Percentiles rank a stretch among this genome's conserved stretches.
phyloP scores from a whole-genome alignment of 2,797 vertebrate species.

The Gymnothorax javanicus region DNA sequence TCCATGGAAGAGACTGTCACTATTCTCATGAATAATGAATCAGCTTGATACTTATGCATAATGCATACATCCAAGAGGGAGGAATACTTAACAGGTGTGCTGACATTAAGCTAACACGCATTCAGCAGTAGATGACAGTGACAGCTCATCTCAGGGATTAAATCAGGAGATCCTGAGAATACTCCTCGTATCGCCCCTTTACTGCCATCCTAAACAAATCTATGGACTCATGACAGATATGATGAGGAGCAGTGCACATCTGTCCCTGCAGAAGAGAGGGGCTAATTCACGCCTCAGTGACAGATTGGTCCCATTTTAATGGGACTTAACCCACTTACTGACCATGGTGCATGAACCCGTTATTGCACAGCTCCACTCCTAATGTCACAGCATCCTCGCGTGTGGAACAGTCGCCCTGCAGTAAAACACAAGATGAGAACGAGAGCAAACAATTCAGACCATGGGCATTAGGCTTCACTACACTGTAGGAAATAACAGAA shows the following conservation, averaged over 20 bases:
- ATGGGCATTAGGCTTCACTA: not conserved
- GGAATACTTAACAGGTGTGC: not conserved
- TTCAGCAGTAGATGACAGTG: not conserved
- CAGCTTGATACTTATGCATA: not conserved
- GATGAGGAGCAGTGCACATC: not conserved
- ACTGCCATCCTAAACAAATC: not conserved
- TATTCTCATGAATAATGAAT: not conserved
- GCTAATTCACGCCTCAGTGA: not conserved
- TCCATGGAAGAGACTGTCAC: not conserved
- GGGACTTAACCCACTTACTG: slow-evolving; percentile 53
- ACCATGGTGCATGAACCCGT: slow-evolving; percentile 98
- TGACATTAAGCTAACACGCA: not conserved
- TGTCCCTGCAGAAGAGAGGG: not conserved
- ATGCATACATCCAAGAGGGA: not conserved
- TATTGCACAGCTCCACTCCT: slow-evolving; percentile 97
- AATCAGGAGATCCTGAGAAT: not conserved
- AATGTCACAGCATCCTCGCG: slow-evolving; percentile 94
- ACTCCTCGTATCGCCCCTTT: not conserved
- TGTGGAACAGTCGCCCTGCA: slow-evolving; percentile 92
- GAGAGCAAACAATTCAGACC: not conserved
- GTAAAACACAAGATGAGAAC: slow-evolving; percentile 62
- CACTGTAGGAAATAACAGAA: too few relatives aligned
- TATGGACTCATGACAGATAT: not conserved
- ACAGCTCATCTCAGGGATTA: not conserved
- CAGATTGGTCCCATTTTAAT: not conserved